A percentile compares a stretch with the other conserved stretches of the same genome.
These are phyloP conservation scores for Sebastes vulpes DNA, from an alignment of 2,797 vertebrate species.

Conservation along the genomic window DNA sequence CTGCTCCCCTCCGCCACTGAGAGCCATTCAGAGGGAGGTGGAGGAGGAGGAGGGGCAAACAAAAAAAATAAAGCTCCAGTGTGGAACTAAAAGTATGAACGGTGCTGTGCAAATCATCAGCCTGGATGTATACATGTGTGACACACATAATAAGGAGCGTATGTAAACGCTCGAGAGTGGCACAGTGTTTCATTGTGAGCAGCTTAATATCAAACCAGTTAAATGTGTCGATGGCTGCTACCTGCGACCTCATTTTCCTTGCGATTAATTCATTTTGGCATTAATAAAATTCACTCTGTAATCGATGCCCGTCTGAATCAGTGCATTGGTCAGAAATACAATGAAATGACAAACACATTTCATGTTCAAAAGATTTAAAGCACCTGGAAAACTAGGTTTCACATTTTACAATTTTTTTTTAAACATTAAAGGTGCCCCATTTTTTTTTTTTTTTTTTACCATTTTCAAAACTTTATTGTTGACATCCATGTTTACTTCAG, in stretches of 20 bases:
- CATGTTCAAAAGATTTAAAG: neutral
- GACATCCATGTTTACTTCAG: neutral
- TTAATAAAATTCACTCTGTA: neutral
- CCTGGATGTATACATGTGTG: slow-evolving; percentile 30
- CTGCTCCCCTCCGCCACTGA: slow-evolving; percentile 66
- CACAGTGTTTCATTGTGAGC: neutral
- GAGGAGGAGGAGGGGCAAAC: neutral
- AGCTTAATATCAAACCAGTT: neutral
- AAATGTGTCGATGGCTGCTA: neutral
- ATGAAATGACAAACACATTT: neutral
- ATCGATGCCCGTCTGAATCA: neutral
- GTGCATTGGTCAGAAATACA: neutral
- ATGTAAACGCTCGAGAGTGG: neutral
- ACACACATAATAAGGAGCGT: slow-evolving; percentile 7
- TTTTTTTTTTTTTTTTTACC: too few relatives aligned
- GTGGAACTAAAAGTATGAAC: slow-evolving; percentile 48
- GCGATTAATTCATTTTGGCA: neutral
- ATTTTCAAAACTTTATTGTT: neutral
- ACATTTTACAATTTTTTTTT: neutral
- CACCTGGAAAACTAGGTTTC: neutral
- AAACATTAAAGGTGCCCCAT: too few relatives aligned
- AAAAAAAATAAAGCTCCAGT: slow-evolving; percentile 15
- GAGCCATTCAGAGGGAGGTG: slow-evolving; percentile 54
- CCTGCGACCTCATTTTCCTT: neutral
- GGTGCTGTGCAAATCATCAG: slow-evolving; percentile 30